Evolutionary conservation across 2,797 vertebrate species (phyloP).

Genomic region (Lepus oiostolus): DNA sequence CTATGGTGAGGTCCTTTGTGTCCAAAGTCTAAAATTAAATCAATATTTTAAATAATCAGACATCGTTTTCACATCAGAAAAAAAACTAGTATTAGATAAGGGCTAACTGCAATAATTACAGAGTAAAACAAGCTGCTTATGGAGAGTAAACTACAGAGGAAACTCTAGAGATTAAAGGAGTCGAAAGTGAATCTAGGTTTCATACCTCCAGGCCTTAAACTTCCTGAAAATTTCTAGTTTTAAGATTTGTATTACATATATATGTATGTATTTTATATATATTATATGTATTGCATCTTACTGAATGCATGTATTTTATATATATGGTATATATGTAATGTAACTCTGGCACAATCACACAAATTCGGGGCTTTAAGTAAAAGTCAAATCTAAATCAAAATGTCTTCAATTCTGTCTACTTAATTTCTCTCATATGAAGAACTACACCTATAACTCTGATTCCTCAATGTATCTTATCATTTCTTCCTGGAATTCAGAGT

Average conservation of each 20-base stretch:
- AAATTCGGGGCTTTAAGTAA: neutral
- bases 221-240: neutral
- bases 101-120: neutral
- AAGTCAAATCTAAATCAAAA: slow-evolving; percentile 59
- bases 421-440: slow-evolving; percentile 31
- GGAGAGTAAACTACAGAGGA: neutral
- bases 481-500: neutral
- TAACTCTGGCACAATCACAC: slow-evolving; percentile 13
- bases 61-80: slow-evolving; percentile 8
- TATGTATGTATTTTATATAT: too few relatives aligned
- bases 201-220: neutral
- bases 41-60: slow-evolving; percentile 45
- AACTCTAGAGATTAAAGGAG: neutral
- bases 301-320: too few relatives aligned
- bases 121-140: slow-evolving; percentile 12
- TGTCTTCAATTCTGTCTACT: slow-evolving; percentile 4
- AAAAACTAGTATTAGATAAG: slow-evolving; percentile 9
- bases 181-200: neutral
- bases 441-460: neutral
- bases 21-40: slow-evolving; percentile 93
- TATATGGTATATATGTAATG: neutral
- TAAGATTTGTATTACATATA: neutral
- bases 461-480: neutral
- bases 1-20: slow-evolving; percentile 93
- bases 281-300: too few relatives aligned